Evolutionary conservation across 2,113 vertebrate species (phyloP).

Genomic region (Tachycineta bicolor): DNA sequence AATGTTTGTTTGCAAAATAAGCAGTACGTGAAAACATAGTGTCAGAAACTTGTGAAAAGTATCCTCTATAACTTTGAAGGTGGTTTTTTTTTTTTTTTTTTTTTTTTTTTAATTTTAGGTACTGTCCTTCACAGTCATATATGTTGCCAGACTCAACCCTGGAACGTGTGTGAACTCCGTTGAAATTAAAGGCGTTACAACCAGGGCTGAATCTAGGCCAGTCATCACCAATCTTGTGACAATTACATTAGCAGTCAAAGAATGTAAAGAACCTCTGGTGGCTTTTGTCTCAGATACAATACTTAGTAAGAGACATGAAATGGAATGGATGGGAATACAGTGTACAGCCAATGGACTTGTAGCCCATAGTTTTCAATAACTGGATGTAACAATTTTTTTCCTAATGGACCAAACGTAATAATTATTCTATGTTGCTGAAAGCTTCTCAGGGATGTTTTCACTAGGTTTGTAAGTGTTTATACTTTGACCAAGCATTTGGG

Average conservation of each 20-base stretch:
- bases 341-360: neutral
- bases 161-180: neutral
- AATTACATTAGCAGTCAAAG: neutral
- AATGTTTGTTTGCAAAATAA: conserved; percentile 64
- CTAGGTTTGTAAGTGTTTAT: conserved; percentile 1
- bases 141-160: neutral
- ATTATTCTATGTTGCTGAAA: neutral
- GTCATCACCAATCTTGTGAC: neutral
- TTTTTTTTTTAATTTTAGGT: neutral
- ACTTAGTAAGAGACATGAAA: neutral
- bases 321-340: neutral
- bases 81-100: no score
- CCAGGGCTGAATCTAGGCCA: neutral
- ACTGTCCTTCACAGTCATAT: neutral
- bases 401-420: conserved; percentile 12
- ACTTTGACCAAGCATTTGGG: conserved; percentile 2
- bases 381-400: neutral
- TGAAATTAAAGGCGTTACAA: neutral
- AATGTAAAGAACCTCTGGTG: neutral
- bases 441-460: conserved; percentile 57
- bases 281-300: neutral
- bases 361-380: neutral
- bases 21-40: neutral
- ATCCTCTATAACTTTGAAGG: neutral
- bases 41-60: neutral